phyloP scores from a whole-genome alignment of 2,797 vertebrate species.

The Galago senegalensis region DNA sequence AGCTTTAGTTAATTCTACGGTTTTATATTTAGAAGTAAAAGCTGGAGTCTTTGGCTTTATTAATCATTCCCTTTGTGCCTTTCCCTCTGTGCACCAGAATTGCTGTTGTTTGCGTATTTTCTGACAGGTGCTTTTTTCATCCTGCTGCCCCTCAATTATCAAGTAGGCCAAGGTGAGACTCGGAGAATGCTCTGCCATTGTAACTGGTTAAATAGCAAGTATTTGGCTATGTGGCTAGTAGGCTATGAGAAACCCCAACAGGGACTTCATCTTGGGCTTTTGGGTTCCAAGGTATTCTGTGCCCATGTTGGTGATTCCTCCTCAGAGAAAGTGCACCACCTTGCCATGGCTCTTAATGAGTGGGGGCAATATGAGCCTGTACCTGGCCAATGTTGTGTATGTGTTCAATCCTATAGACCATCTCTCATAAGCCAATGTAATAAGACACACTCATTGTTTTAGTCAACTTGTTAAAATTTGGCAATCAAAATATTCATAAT shows the following conservation, averaged over 20 bases:
- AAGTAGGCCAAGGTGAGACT: neutral
- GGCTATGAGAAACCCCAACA: neutral
- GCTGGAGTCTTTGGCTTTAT: neutral
- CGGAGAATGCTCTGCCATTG: neutral
- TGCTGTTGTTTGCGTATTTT: neutral
- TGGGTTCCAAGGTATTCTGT: neutral
- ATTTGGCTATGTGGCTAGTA: neutral
- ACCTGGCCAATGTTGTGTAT: neutral
- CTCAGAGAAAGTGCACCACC: neutral
- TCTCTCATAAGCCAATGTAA: neutral
- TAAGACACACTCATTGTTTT: neutral
- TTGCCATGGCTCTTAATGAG: neutral
- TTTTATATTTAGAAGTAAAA: neutral
- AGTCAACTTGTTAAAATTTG: neutral
- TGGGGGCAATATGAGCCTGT: neutral
- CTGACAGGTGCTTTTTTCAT: neutral
- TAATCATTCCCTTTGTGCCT: neutral
- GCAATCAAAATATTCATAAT: neutral
- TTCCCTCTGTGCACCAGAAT: neutral
- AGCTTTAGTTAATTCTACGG: neutral
- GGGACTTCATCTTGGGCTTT: neutral
- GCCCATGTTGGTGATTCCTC: neutral
- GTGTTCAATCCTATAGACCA: neutral
- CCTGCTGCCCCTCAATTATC: neutral
- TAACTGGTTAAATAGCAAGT: neutral